Evolutionary conservation across 30 jellyfish, hydroid and myxozoan genomes (phyloP).

Genomic region (Haliclystus octoradiatus): DNA sequence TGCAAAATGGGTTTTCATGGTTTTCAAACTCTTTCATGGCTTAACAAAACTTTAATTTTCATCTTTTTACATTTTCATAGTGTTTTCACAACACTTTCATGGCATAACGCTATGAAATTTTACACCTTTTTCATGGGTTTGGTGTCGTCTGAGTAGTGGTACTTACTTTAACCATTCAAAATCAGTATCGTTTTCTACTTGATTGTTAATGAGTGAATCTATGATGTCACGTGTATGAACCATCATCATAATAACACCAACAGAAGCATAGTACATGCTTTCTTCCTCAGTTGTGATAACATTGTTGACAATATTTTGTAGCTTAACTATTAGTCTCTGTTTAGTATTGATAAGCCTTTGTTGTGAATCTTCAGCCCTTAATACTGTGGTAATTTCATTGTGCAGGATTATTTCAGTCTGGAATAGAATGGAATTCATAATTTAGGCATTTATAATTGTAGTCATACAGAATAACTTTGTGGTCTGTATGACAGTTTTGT

Average conservation of each 20-base stretch:
- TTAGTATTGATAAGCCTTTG: conserved; percentile 6
- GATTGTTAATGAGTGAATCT: conserved; percentile 14
- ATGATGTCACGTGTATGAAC: conserved; percentile 68
- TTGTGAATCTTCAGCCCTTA: conserved; percentile 7
- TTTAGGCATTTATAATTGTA: too few species aligned
- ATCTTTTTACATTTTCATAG: too few species aligned
- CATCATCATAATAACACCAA: conserved; percentile 50
- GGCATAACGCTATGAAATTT: too few species aligned
- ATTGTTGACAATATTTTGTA: conserved; percentile 8
- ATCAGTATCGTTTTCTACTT: conserved; percentile 19
- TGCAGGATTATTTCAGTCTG: conserved; percentile 49
- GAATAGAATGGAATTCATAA: background rate
- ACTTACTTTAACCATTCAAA: conserved; percentile 66
- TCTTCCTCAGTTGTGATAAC: conserved; percentile 1
- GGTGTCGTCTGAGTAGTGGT: too few species aligned
- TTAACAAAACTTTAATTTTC: too few species aligned
- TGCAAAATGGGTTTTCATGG: too few species aligned
- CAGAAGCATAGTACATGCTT: conserved; percentile 28
- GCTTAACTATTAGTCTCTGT: conserved; percentile 8
- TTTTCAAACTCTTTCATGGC: too few species aligned
- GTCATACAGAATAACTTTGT: too few species aligned
- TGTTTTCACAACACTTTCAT: too few species aligned
- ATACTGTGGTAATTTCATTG: conserved; percentile 25
- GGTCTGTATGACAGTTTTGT: too few species aligned
- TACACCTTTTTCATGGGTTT: too few species aligned